These are phyloP conservation scores for Archaeoteleia sp. DNA, from an alignment of 2,888 invertebrate genomes.

Conservation along the genomic window DNA sequence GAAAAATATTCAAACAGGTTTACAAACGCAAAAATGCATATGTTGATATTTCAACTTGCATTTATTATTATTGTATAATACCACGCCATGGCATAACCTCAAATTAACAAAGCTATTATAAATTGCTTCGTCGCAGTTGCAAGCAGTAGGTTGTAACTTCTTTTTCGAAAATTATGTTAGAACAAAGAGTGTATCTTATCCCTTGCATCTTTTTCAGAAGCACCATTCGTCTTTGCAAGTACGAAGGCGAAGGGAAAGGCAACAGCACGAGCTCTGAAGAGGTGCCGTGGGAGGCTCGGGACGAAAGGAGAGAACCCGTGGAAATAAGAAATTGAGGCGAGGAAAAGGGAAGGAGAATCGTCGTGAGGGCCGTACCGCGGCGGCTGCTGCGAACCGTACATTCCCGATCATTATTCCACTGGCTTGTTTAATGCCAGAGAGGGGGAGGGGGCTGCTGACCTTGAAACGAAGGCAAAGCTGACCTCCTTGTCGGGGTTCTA, in stretches of 20 bases:
- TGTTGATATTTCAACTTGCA: too few species aligned
- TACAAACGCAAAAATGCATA: slow-evolving; percentile 9
- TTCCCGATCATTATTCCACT: slow-evolving; percentile 47
- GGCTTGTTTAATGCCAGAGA: slow-evolving; percentile 37
- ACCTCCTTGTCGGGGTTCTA: slow-evolving; percentile 47
- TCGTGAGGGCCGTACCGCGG: slow-evolving; percentile 44
- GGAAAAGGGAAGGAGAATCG: slow-evolving; percentile 39
- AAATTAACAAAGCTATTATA: too few species aligned
- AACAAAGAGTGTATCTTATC: too few species aligned
- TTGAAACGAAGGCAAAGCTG: slow-evolving; percentile 42
- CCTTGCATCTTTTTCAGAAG: too few species aligned
- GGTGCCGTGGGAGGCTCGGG: slow-evolving; percentile 18
- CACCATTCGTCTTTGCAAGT: too few species aligned
- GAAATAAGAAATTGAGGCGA: slow-evolving; percentile 37
- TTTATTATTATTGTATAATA: too few species aligned
- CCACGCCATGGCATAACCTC: too few species aligned
- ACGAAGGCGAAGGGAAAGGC: not conserved
- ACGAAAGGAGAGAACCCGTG: slow-evolving; percentile 9
- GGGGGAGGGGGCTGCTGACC: slow-evolving; percentile 48
- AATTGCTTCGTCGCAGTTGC: too few species aligned
- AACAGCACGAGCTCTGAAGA: slow-evolving; percentile 12
- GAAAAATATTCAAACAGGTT: slow-evolving; percentile 16
- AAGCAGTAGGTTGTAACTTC: too few species aligned
- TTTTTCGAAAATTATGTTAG: too few species aligned
- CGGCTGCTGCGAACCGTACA: slow-evolving; percentile 34